These are phyloP conservation scores for Venturia canescens DNA, from an alignment of 1,140 invertebrate genomes.

Conservation along the genomic window DNA sequence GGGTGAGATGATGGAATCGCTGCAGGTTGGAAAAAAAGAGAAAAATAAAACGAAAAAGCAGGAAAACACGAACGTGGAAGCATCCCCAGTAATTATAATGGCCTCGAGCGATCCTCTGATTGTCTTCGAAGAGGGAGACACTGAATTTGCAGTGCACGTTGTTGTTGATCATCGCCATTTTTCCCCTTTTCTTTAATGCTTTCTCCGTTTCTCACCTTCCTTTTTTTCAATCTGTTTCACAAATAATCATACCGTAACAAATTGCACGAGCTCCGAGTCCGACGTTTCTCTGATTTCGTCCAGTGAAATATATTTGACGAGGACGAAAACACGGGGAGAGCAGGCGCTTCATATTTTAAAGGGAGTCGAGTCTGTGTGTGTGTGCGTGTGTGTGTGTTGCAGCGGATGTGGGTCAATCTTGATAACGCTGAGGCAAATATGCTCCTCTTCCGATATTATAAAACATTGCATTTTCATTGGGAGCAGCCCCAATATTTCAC, in stretches of 20 bases:
- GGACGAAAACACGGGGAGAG: not conserved
- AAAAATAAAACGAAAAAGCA: not conserved
- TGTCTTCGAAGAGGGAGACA: slow-evolving; percentile 22
- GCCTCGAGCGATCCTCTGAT: slow-evolving; percentile 17
- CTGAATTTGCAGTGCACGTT: slow-evolving; percentile 9
- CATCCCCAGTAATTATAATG: slow-evolving; percentile 33
- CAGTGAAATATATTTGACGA: not conserved
- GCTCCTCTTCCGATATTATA: too few species aligned
- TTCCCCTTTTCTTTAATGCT: not conserved
- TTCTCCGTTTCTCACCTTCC: not conserved
- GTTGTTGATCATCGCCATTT: slow-evolving; percentile 13
- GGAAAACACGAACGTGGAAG: slow-evolving; percentile 4
- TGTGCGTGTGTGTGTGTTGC: too few species aligned
- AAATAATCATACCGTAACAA: slow-evolving; percentile 27
- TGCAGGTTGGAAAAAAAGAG: not conserved
- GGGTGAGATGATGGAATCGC: too few species aligned
- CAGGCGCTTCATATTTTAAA: too few species aligned
- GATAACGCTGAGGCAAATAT: too few species aligned
- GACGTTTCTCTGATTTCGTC: slow-evolving; percentile 18
- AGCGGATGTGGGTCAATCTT: too few species aligned
- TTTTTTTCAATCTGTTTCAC: slow-evolving; percentile 16
- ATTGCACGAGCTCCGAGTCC: slow-evolving; percentile 1
- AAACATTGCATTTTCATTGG: too few species aligned
- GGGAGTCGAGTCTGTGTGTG: too few species aligned
- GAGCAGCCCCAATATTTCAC: too few species aligned